Base-by-base conservation (phyloP, 2,888 invertebrate species). In the Shargacucullia verbasci region DNA sequence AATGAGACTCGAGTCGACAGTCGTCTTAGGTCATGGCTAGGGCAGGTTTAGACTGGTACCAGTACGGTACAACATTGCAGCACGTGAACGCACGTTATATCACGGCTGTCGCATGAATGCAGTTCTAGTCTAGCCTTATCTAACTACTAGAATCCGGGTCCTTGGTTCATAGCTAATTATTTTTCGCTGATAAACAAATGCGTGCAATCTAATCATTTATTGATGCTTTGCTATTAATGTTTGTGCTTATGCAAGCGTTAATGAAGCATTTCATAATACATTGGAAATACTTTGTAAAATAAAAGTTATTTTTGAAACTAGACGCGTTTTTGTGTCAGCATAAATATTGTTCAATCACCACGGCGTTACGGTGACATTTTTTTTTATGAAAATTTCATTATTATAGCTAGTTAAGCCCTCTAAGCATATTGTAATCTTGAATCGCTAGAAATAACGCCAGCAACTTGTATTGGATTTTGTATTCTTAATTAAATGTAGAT, bases 121-220 rank as follows among this genome's bases (percentile, higher is more conserved):
- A 48, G 45, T 39, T 45, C 57, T 74, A 77, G 59, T 41, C 47
- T 60, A 59, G 27, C 37, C 33, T 75, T 76, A 78, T 78, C 78
- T 65, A 29, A 20, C 13, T 34, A 15, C 45, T 49, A 65, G 73
- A 57, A 78, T 76, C 76, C 76, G 76, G 76, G 76, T 76, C 73
- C 49, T 45, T 49, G 73, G 76, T 76, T 67, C 76, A 67, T 38
- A 56, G 58, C 52, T 62, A 64, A 64, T 75, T 61, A 65, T 59
- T 68, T 59, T 48, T 15, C 40, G 39, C 33, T 67, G 76, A 76
- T 78, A 71, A 29, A 62, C 41, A 49, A 25, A 54, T 49, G 53
- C 53, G 53, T 60, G 61, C 59, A 69, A 78, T 76, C 64, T 76
- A 57, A 76, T 75, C 63, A 43, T 14, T 34, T 52, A 56, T 47